Conservation (phyloP, 2,888 invertebrate genomes). For the Vandiemenella viatica region DNA sequence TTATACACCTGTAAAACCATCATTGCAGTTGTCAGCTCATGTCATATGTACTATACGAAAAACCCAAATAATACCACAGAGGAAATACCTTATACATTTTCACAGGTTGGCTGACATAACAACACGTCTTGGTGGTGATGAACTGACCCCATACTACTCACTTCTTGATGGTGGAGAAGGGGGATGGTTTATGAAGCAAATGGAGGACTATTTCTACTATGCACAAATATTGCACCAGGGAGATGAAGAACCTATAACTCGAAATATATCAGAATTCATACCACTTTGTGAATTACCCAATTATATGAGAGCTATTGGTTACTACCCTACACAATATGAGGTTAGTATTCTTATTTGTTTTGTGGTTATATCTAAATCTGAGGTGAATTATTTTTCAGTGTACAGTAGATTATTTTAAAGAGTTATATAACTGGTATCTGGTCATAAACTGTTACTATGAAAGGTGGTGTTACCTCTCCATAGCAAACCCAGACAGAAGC, state of each 20-base stretch:
- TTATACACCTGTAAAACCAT: too few species aligned
- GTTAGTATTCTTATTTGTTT: slow-evolving; percentile 34
- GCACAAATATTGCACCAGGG: slow-evolving; percentile 59
- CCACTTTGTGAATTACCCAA: slow-evolving; percentile 52
- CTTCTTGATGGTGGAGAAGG: slow-evolving; percentile 52
- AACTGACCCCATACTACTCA: slow-evolving; percentile 52
- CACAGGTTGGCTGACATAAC: slow-evolving; percentile 19
- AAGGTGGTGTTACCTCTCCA: too few species aligned
- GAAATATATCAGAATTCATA: slow-evolving; percentile 44
- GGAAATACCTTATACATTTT: too few species aligned
- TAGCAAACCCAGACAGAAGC: too few species aligned
- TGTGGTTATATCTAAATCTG: too few species aligned
- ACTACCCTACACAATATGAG: slow-evolving; percentile 59
- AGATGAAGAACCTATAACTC: slow-evolving; percentile 44
- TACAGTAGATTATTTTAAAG: too few species aligned
- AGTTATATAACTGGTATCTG: too few species aligned
- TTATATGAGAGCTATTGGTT: slow-evolving; percentile 58
- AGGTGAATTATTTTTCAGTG: too few species aligned
- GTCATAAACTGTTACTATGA: too few species aligned
- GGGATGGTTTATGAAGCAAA: slow-evolving; percentile 54
- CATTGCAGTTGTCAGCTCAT: neutral
- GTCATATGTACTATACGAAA: neutral
- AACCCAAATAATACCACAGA: neutral
- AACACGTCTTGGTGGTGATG: slow-evolving; percentile 36
- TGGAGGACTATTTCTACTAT: slow-evolving; percentile 61